Conservation (phyloP, 2,888 invertebrate species). For the Cantharis rufa region DNA sequence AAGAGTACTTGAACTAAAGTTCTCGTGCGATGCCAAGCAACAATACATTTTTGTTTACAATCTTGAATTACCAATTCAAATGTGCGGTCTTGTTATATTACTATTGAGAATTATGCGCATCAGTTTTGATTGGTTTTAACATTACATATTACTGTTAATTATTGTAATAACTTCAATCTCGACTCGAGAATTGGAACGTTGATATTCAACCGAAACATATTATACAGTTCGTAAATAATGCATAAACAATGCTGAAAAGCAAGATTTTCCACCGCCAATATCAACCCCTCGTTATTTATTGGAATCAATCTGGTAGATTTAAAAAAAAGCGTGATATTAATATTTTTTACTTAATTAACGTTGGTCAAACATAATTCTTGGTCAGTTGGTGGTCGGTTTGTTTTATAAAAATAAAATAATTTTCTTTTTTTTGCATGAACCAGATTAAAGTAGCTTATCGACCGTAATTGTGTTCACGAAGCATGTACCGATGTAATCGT, state of each 20-base stretch:
- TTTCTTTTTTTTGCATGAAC: not conserved
- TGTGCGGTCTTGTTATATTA: not conserved
- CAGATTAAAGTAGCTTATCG: constrained; percentile 17
- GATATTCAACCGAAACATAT: not conserved
- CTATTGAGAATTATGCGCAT: not conserved
- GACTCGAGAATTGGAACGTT: not conserved
- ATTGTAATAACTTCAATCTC: not conserved
- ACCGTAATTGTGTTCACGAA: constrained; percentile 14
- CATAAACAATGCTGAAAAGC: no score
- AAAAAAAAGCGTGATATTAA: not conserved
- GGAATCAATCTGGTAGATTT: not conserved
- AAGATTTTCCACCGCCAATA: no score
- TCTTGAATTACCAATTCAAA: not conserved
- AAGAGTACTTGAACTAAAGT: not conserved
- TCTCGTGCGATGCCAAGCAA: not conserved
- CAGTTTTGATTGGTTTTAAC: not conserved
- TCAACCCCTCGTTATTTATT: not conserved
- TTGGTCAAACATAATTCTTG: not conserved
- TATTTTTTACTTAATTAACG: not conserved
- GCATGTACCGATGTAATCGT: constrained; percentile 21
- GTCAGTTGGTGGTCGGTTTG: not conserved
- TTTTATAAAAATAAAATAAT: not conserved
- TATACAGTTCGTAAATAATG: not conserved
- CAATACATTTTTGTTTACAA: not conserved
- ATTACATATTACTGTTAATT: not conserved